Evolutionary conservation across 2,888 invertebrate genomes (phyloP).

Genomic region (Netelia melanura): DNA sequence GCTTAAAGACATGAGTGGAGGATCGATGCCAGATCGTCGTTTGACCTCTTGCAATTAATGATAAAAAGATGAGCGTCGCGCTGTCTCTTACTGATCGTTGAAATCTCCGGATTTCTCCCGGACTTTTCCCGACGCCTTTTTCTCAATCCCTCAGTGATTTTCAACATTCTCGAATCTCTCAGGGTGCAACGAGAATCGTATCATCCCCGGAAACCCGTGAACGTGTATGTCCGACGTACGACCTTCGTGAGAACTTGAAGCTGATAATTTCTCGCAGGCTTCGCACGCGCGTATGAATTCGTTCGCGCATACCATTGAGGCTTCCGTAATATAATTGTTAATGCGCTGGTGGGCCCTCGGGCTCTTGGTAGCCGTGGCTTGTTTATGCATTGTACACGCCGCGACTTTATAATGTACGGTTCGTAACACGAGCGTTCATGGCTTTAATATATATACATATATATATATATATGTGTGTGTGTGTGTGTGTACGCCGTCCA

Average conservation of each 20-base stretch:
- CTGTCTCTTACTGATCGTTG: slow-evolving; percentile 36
- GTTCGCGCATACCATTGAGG: slow-evolving; percentile 81
- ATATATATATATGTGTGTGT: neutral
- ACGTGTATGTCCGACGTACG: slow-evolving; percentile 31
- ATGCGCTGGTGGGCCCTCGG: slow-evolving; percentile 82
- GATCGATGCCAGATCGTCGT: neutral
- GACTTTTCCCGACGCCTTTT: neutral
- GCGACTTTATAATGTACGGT: slow-evolving; percentile 72
- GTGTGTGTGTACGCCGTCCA: slow-evolving; percentile 39
- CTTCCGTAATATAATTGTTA: slow-evolving; percentile 84
- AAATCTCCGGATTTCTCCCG: slow-evolving; percentile 33
- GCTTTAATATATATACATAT: slow-evolving; percentile 27
- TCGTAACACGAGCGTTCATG: slow-evolving; percentile 73
- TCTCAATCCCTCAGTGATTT: slow-evolving; percentile 32
- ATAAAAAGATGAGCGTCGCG: neutral
- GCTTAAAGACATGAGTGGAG: too few relatives aligned
- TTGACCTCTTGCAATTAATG: neutral
- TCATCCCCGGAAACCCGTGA: slow-evolving; percentile 32
- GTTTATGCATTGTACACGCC: slow-evolving; percentile 79
- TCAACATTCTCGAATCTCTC: neutral
- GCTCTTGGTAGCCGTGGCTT: slow-evolving; percentile 71
- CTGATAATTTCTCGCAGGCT: slow-evolving; percentile 59
- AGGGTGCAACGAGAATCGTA: neutral
- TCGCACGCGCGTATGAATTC: slow-evolving; percentile 82
- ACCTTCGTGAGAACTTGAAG: slow-evolving; percentile 45